Evolutionary conservation across 2,113 vertebrate species (phyloP).

Genomic region (Elanoides forficatus): DNA sequence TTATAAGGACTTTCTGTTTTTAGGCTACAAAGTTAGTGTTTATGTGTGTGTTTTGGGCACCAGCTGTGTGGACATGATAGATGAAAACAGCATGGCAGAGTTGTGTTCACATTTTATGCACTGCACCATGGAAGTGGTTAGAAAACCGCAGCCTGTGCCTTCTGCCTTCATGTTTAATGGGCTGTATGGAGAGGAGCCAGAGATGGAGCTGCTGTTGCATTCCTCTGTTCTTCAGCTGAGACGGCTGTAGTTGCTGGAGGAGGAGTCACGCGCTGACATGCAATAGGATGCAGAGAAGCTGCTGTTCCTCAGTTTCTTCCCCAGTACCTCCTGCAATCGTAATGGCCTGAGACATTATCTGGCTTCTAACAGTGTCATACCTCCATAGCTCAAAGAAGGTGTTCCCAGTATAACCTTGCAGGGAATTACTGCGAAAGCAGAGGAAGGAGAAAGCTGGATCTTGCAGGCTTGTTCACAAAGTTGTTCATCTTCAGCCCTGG

Average conservation of each 20-base stretch:
- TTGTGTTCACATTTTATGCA: background rate
- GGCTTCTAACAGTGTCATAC: background rate
- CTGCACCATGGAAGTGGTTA: background rate
- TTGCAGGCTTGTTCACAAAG: background rate
- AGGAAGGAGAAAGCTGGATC: background rate
- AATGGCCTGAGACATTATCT: background rate
- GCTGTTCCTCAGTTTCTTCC: background rate
- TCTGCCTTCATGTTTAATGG: background rate
- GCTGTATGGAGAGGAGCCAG: background rate
- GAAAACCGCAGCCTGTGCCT: background rate
- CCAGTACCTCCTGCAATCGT: fast-evolving
- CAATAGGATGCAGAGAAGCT: background rate
- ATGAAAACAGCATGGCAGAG: background rate
- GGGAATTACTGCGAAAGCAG: background rate
- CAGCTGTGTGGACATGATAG: background rate
- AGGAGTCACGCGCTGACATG: background rate
- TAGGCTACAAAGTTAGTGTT: background rate
- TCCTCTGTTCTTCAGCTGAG: background rate
- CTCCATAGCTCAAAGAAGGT: background rate
- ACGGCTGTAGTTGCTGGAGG: background rate
- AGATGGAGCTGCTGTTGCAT: background rate
- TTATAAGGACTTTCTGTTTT: background rate
- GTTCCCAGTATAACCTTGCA: background rate
- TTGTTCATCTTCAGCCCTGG: background rate
- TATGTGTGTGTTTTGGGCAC: background rate